A percentile compares a stretch with the other conserved stretches of the same genome.
Conservation (phyloP, 2,113 vertebrate genomes). For the Sapajus apella region DNA sequence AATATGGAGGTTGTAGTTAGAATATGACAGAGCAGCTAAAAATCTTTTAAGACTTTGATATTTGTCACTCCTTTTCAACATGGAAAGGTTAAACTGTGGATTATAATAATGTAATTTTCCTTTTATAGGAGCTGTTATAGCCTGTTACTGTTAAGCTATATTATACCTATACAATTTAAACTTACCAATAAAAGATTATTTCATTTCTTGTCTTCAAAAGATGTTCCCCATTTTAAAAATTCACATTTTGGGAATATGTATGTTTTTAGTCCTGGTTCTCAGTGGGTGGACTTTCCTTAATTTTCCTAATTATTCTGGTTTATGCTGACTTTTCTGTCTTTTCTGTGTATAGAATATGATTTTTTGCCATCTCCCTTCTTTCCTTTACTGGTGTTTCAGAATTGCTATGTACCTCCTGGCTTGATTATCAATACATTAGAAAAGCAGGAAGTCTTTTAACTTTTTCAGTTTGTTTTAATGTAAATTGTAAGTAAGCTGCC, state of each 20-base stretch:
- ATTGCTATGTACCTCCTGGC: not conserved
- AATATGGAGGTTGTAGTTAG: not conserved
- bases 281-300: not conserved
- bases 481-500: not conserved
- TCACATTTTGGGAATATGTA: not conserved
- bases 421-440: not conserved
- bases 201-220: not conserved
- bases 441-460: not conserved
- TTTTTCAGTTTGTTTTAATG: not conserved
- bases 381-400: not conserved
- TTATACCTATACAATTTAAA: not conserved
- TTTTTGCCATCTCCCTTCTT: not conserved
- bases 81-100: not conserved
- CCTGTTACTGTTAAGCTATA: not conserved
- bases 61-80: not conserved
- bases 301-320: not conserved
- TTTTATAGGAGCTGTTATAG: not conserved
- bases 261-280: not conserved
- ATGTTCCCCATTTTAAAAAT: not conserved
- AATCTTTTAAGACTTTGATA: not conserved
- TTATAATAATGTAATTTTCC: not conserved
- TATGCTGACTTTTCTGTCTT: not conserved
- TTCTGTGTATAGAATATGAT: not conserved
- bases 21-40: not conserved
- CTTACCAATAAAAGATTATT: not conserved